phyloP scores from a whole-genome alignment of 2,888 invertebrate species.

The Ceramica pisi region DNA sequence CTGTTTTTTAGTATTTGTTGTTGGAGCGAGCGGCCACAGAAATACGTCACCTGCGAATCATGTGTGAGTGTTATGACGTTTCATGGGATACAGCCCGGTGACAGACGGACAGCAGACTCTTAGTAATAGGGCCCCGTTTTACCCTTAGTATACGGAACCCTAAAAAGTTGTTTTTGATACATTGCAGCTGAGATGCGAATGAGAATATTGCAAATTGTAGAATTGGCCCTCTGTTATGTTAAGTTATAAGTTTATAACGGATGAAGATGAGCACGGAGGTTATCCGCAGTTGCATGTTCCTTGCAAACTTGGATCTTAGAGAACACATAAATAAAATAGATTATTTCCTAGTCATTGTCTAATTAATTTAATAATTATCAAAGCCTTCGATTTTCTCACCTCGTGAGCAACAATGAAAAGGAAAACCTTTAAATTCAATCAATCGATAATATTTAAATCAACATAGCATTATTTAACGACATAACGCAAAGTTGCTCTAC shows the following conservation, averaged over 20 bases:
- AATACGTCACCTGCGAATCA: too few species aligned
- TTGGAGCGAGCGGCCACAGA: too few species aligned
- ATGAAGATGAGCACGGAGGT: neutral
- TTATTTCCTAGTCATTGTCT: neutral
- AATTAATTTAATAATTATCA: neutral
- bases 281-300: neutral
- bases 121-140: too few species aligned
- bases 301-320: neutral
- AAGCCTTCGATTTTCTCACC: slow-evolving; percentile 32
- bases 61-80: too few species aligned
- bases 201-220: too few species aligned
- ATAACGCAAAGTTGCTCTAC: neutral
- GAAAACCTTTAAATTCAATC: slow-evolving; percentile 14
- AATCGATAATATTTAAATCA: neutral
- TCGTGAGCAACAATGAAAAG: slow-evolving; percentile 26
- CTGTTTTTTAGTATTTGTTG: too few species aligned
- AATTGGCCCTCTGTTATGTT: neutral
- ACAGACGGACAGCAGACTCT: too few species aligned
- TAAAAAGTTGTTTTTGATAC: too few species aligned
- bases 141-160: too few species aligned
- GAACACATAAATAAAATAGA: neutral
- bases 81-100: too few species aligned
- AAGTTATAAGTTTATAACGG: neutral
- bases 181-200: too few species aligned
- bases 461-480: neutral